Conservation (phyloP, 2,888 invertebrate species). For the Rotaria sp. region DNA sequence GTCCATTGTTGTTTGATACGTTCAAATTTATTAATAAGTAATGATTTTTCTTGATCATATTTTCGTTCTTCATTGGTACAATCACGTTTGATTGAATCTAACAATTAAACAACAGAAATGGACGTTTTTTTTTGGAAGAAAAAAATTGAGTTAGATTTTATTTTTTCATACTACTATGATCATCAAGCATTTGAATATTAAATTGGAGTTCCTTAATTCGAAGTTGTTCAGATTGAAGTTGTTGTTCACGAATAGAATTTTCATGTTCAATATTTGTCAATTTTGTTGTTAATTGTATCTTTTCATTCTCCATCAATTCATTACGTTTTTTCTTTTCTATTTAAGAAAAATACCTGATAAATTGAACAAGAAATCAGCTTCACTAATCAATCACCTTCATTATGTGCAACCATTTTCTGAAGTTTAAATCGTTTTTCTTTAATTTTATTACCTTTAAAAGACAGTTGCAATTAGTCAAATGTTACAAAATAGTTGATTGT, state of each 20-base stretch:
- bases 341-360: no score
- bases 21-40: not conserved
- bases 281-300: not conserved
- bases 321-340: slow-evolving; percentile 14
- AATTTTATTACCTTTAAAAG: not conserved
- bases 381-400: not conserved
- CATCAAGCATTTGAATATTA: slow-evolving; percentile 2
- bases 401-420: not conserved
- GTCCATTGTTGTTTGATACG: slow-evolving; percentile 9
- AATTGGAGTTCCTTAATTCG: slow-evolving; percentile 13
- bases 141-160: not conserved
- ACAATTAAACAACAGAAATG: not conserved
- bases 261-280: not conserved
- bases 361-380: no score
- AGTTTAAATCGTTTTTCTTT: slow-evolving; percentile 12
- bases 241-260: not conserved
- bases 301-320: not conserved
- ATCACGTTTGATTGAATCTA: not conserved
- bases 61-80: not conserved
- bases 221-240: not conserved
- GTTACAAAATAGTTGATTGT: not conserved
- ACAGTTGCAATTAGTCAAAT: not conserved
- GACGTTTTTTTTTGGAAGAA: no score
- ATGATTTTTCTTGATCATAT: slow-evolving; percentile 15
- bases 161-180: not conserved